Percentiles rank a stretch among this genome's conserved stretches.
phyloP scores from a whole-genome alignment of 1,140 invertebrate genomes.

The Drosophila orosa region DNA sequence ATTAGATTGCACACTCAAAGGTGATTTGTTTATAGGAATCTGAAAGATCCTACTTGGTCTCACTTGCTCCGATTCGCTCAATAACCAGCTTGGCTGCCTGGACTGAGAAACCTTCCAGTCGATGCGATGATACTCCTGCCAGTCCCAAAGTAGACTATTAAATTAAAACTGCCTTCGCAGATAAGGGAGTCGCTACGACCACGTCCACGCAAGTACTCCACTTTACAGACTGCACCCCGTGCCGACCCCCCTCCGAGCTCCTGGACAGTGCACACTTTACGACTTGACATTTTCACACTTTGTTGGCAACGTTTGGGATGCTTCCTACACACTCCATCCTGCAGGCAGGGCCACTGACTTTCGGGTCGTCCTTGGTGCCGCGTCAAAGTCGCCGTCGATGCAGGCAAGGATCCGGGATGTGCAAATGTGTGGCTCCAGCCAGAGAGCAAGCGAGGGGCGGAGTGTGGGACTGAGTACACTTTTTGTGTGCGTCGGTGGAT shows the following conservation, averaged over 20 bases:
- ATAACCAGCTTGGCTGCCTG: neutral
- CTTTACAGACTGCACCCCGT: slow-evolving; percentile 15
- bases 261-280: slow-evolving; percentile 67
- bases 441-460: neutral
- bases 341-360: slow-evolving; percentile 34
- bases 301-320: slow-evolving; percentile 67
- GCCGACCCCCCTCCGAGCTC: neutral
- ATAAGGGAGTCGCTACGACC: slow-evolving; percentile 9
- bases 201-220: slow-evolving; percentile 15
- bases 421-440: slow-evolving; percentile 39
- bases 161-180: slow-evolving; percentile 37
- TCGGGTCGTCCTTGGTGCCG: slow-evolving; percentile 43
- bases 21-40: slow-evolving; percentile 7
- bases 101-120: neutral
- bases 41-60: neutral
- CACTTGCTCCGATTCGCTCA: too few relatives aligned
- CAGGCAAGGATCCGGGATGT: slow-evolving; percentile 38
- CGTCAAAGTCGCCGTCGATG: slow-evolving; percentile 47
- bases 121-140: neutral
- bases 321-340: slow-evolving; percentile 29
- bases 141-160: slow-evolving; percentile 28
- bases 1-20: slow-evolving; percentile 3
- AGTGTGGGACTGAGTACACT: slow-evolving; percentile 16
- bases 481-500: slow-evolving; percentile 73
- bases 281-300: slow-evolving; percentile 84